Conservation (phyloP, 2,797 vertebrate species). For the Oreortyx pictus region DNA sequence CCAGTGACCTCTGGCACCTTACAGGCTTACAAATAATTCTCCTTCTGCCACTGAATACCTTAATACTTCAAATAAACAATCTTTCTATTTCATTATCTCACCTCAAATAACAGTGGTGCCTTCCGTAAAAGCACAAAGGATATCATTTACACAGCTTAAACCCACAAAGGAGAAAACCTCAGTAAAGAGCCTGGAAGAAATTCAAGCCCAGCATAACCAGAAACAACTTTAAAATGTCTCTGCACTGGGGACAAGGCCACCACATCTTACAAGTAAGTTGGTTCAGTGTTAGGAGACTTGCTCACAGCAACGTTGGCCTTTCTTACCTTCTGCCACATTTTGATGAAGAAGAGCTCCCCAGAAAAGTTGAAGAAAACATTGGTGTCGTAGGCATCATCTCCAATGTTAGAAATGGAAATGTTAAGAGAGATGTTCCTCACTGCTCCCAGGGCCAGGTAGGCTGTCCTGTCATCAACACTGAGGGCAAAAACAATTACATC, state of each 20-base stretch:
- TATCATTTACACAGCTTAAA: neutral
- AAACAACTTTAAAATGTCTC: neutral
- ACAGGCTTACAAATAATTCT: neutral
- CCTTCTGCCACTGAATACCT: neutral
- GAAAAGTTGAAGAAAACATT: constrained; percentile 98
- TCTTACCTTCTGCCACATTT: constrained; percentile 98
- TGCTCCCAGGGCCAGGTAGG: constrained; percentile 93
- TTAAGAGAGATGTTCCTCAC: constrained; percentile 95
- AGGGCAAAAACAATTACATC: constrained; percentile 39
- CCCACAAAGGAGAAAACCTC: neutral
- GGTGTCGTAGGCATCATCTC: constrained; percentile 96
- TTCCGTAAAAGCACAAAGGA: neutral
- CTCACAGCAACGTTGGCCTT: neutral
- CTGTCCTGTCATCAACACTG: constrained; percentile 79
- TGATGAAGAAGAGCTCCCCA: constrained; percentile 96
- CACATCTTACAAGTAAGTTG: neutral
- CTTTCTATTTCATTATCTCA: neutral
- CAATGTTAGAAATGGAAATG: constrained; percentile 91
- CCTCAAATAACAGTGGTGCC: neutral
- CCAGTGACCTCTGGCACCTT: neutral
- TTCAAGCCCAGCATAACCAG: neutral
- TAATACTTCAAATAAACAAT: neutral
- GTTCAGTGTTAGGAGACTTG: neutral
- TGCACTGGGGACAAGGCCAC: neutral
- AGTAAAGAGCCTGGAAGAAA: neutral